Base-by-base conservation (phyloP, 2,113 vertebrate species). In the Chauna torquata region DNA sequence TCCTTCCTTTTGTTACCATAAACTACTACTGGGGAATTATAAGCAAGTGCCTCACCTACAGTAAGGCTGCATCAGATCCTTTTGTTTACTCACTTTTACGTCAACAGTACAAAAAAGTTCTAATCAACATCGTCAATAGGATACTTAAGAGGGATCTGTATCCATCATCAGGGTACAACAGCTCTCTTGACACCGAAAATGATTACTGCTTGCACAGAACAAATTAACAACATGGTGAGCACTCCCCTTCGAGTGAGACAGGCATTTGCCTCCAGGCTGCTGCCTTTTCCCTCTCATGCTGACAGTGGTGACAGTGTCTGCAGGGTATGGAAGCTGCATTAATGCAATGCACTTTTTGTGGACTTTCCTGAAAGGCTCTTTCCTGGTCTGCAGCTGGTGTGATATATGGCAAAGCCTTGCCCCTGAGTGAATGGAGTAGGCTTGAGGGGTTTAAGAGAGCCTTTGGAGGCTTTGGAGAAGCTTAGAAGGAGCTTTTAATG, bases 11-110 rank as follows among this genome's bases (percentile, higher is more conserved):
- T 34, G 97, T 99, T 96, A 97, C 97, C 71, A 93, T 99, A 83
- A 97, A 98, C 61, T 97, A 94, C 64, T 98, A 98, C 95, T 98
- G 98, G 98, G 98, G 98, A 76, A 94, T 98, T 75, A 86, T 97
- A 65, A 98, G 98, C 93, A 98, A 98, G 97, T 98, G 98, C 97
- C 97, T 98, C 72, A 97, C 98, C 77, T 98, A 98, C 38, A 98
- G 98, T 97, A 98, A 98, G 97, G 98, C 98, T 70, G 98, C 96
- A 22, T 98, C 96, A 12, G 97, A 98, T 85, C 98, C 98, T 1
- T 98, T 98, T 44, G 97, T 99, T 84, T 98, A 98, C 89, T 98
- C 98, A 11, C 98, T 98, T 70, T 97, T 99, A 70, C 97, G 98
- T 57, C 98, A 98, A 65, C 98, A 98, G 90, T 98, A 98, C 98